A percentile compares a stretch with the other conserved stretches of the same genome.
Conservation (phyloP, 2,113 vertebrate species). For the Odocoileus hemionus region DNA sequence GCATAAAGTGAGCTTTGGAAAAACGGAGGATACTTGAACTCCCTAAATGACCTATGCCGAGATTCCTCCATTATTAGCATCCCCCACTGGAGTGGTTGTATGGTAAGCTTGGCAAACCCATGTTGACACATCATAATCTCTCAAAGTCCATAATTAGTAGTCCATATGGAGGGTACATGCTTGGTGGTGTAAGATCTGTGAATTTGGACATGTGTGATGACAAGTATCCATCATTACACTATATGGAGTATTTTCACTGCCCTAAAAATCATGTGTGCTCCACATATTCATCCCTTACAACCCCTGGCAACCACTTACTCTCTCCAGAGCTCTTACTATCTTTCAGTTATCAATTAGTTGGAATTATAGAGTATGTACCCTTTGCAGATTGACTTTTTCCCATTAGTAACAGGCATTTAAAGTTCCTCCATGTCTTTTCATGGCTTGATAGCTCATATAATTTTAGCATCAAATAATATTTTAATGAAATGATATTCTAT, state of each 20-base stretch:
- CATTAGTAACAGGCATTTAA: not conserved
- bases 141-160: not conserved
- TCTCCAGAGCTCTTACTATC: not conserved
- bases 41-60: accelerated
- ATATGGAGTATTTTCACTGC: not conserved
- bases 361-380: not conserved
- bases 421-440: not conserved
- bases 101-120: not conserved
- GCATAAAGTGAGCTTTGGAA: not conserved
- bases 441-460: not conserved
- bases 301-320: not conserved
- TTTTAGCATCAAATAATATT: not conserved
- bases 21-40: not conserved
- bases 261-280: not conserved
- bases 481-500: not conserved
- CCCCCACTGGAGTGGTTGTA: not conserved
- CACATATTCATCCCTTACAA: not conserved
- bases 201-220: not conserved
- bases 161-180: not conserved
- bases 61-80: not conserved
- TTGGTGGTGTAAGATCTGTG: not conserved
- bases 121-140: not conserved
- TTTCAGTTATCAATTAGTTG: not conserved
- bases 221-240: not conserved
- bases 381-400: not conserved